Conservation (phyloP, 2,113 vertebrate species). For the Albula glossodonta region DNA sequence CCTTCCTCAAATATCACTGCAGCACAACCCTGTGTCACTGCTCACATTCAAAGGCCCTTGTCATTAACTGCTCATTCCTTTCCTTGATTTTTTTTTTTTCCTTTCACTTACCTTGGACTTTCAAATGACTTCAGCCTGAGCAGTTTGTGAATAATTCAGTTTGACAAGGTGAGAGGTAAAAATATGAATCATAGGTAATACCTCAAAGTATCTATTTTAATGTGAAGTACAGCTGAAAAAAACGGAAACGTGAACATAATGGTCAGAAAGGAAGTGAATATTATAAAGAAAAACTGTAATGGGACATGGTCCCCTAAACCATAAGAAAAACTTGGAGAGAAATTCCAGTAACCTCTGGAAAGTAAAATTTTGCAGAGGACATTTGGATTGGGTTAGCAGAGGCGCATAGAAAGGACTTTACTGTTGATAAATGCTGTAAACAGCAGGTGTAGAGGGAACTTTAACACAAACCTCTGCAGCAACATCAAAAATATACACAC, state of each 20-base stretch:
- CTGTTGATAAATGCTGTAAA: neutral
- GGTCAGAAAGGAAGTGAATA: neutral
- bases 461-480: neutral
- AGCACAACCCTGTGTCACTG: too few relatives aligned
- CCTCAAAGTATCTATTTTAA: neutral
- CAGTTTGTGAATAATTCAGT: neutral
- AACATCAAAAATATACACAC: too few relatives aligned
- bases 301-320: neutral
- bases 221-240: neutral
- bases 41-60: neutral
- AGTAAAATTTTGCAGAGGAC: neutral
- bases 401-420: neutral
- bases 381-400: neutral
- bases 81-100: neutral
- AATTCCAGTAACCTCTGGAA: too few relatives aligned
- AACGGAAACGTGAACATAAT: neutral
- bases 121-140: neutral
- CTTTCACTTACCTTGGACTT: neutral
- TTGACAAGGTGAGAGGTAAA: neutral
- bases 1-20: neutral
- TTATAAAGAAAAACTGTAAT: neutral
- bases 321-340: neutral
- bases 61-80: neutral
- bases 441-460: neutral
- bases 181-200: neutral